phyloP scores from a whole-genome alignment of 2,797 vertebrate genomes.

The Gastrophryne carolinensis region DNA sequence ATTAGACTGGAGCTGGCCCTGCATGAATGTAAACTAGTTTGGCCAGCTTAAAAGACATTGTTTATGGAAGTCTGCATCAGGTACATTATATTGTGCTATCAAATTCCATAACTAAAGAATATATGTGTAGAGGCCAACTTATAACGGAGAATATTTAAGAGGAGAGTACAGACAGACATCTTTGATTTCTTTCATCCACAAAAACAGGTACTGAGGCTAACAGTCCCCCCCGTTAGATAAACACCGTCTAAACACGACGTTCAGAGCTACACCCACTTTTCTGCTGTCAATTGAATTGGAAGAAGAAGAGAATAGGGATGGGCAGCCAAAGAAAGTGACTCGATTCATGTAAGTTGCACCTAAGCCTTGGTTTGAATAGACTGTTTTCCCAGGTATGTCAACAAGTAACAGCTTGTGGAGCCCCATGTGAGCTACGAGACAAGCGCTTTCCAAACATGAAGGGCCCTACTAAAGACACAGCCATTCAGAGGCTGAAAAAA shows the following conservation, averaged over 20 bases:
- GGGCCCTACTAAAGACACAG: conserved; percentile 27
- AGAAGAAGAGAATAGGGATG: conserved; percentile 13
- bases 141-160: not conserved
- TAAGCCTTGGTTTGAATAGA: not conserved
- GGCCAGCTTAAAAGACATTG: too few species aligned
- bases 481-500: conserved; percentile 40
- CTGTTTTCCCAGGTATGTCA: conserved; percentile 42
- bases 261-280: not conserved
- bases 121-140: too few species aligned
- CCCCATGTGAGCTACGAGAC: not conserved
- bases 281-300: not conserved
- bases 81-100: too few species aligned
- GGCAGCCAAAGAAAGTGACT: conserved; percentile 29
- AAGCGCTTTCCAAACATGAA: conserved; percentile 9
- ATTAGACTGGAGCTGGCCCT: too few species aligned
- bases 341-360: conserved; percentile 16
- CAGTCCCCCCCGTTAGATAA: not conserved
- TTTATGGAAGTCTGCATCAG: too few species aligned
- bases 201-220: not conserved
- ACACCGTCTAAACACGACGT: not conserved
- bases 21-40: too few species aligned
- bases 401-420: conserved; percentile 34
- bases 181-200: not conserved
- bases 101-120: too few species aligned
- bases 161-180: not conserved